Percentiles rank a stretch among this genome's conserved stretches.
phyloP scores from a whole-genome alignment of 2,113 vertebrate genomes.

The Hippocampus comes region DNA sequence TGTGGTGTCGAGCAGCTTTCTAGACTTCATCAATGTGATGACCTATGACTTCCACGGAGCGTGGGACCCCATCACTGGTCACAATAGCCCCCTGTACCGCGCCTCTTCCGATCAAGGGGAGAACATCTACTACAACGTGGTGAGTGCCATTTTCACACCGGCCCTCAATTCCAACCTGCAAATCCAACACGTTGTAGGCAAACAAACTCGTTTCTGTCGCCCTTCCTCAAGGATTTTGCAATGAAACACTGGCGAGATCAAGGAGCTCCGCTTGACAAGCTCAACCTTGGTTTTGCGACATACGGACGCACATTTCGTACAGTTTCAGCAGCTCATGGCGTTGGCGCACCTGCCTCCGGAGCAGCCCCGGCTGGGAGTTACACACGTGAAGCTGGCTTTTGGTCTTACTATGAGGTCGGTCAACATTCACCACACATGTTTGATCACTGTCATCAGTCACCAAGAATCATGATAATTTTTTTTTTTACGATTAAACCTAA shows the following conservation, averaged over 20 bases:
- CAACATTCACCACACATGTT: neutral
- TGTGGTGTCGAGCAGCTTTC: constrained; percentile 43
- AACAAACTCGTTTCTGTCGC: neutral
- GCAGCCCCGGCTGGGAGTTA: constrained; percentile 63
- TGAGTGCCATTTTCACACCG: constrained; percentile 38
- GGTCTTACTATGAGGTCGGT: constrained; percentile 78
- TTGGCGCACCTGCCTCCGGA: constrained; percentile 57
- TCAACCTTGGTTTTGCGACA: constrained; percentile 71
- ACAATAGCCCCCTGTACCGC: constrained; percentile 71
- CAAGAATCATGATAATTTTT: neutral
- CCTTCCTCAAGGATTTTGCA: constrained; percentile 58
- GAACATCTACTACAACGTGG: constrained; percentile 49
- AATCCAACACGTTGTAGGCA: neutral
- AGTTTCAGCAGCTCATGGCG: constrained; percentile 5
- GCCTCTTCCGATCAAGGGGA: constrained; percentile 35
- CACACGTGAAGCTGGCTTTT: constrained; percentile 72
- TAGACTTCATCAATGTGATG: constrained; percentile 77
- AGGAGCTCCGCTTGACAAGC: constrained; percentile 68
- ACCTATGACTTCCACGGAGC: constrained; percentile 76
- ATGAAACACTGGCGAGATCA: constrained; percentile 73
- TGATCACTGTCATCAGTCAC: no score
- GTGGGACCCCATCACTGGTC: constrained; percentile 69
- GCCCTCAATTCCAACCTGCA: neutral
- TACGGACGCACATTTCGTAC: constrained; percentile 73
- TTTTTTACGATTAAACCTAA: no score